Base-by-base conservation (phyloP, 2,797 vertebrate genomes). In the Enteromius paludinosus region DNA sequence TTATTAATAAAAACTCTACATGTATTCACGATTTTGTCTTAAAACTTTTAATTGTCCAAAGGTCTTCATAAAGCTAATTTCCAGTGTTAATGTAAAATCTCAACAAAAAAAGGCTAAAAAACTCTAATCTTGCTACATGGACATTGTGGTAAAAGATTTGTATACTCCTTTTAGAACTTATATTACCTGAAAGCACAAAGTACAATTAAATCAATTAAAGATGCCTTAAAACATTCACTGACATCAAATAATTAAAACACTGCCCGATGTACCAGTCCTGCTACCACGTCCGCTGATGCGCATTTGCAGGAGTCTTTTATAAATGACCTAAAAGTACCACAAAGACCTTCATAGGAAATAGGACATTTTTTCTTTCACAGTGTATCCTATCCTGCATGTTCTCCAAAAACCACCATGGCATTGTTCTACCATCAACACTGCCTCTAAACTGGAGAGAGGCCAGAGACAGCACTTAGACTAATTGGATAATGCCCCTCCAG, bases 381-480 rank as follows among this genome's bases (percentile, higher is more conserved):
- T 68, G 65, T 25, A 79, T 33, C 75, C 75, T 33, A 23, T n/a
- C 6, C 73, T 43, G 68, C 18, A 20, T 23, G 38, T 59, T 52
- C 56, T 5, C 1, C 4, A 49, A 30, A 78, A 78, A 33, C 59
- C 18, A 33, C 59, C 41, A 14, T 43, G 30, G 59, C 41, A 77
- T 77, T 77, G 75, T 83, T 78, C 84, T 85, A 78, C 85, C 83
- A 83, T 88, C 87, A 84, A 43, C 30, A 47, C 35, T 1, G 18
- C 66, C 4, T 65, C 78, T 49, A 45, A 79, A 80, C 84, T 83
- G 85, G 88, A 90, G 87, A 68, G 7, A 88, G 72, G 89, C 90
- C 89, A 90, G 88, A 65, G n/a, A 68, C 87, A 83, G 90, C 92
- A 92, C 90, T 94, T 86, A 88, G 47, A 84, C 90, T 92, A 92